phyloP scores from a whole-genome alignment of 2,888 invertebrate species.

The Synanthedon vespiformis region DNA sequence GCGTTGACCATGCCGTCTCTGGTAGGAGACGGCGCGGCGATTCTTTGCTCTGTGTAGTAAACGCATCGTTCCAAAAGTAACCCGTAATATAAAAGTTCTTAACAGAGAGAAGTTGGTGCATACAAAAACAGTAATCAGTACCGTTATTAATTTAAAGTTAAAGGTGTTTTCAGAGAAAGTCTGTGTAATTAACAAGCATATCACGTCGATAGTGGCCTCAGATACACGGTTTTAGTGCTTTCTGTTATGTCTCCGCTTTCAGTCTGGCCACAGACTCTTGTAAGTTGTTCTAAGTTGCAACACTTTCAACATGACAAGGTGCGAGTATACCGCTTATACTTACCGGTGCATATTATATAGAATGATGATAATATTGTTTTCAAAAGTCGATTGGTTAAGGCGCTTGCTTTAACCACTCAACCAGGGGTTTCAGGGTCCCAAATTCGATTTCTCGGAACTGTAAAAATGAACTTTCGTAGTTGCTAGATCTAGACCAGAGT shows the following conservation, averaged over 20 bases:
- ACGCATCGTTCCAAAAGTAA: background rate
- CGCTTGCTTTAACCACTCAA: too few species aligned
- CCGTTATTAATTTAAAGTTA: background rate
- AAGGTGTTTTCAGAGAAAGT: constrained; percentile 5
- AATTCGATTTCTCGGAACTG: too few species aligned
- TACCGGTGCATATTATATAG: background rate
- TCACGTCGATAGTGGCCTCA: constrained; percentile 4
- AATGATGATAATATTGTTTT: too few species aligned
- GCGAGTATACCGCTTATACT: constrained; percentile 2
- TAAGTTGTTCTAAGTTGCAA: constrained; percentile 17
- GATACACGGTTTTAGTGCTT: constrained; percentile 10
- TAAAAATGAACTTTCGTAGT: too few species aligned
- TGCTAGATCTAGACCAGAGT: too few species aligned
- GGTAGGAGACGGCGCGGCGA: too few species aligned
- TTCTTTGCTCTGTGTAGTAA: background rate
- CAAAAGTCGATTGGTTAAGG: too few species aligned
- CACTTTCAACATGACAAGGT: constrained; percentile 6
- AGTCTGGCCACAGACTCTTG: constrained; percentile 9
- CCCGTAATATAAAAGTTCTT: too few species aligned
- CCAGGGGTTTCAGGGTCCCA: too few species aligned
- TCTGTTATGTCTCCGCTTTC: constrained; percentile 16
- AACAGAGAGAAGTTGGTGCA: too few species aligned
- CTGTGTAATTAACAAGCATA: constrained; percentile 2
- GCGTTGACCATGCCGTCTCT: too few species aligned
- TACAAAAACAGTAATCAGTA: background rate